phyloP scores from a whole-genome alignment of 2,113 vertebrate genomes.

The Rana temporaria region DNA sequence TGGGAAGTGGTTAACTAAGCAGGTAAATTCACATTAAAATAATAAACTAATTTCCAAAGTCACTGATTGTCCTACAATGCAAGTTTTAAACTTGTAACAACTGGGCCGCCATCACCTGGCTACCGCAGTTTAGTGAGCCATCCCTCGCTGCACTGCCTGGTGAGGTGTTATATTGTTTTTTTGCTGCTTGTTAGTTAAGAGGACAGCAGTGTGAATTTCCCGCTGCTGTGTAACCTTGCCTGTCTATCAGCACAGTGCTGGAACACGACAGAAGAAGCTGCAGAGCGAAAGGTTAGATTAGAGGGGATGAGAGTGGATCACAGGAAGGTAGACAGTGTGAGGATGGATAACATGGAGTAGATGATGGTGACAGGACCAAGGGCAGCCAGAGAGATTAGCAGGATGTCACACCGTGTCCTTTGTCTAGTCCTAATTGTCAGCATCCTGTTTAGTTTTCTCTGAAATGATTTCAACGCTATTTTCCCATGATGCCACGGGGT shows the following conservation, averaged over 20 bases:
- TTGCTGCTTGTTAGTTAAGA: conserved; percentile 16
- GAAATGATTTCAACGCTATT: not conserved
- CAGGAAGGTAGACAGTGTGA: not conserved
- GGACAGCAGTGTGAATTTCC: not conserved
- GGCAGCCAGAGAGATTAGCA: not conserved
- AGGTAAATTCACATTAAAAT: too few relatives aligned
- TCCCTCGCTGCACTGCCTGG: too few relatives aligned
- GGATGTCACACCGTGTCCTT: not conserved
- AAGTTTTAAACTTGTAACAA: too few relatives aligned
- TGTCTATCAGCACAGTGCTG: not conserved
- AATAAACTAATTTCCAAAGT: too few relatives aligned
- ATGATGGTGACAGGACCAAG: not conserved
- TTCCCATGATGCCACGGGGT: not conserved
- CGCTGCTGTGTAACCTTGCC: not conserved
- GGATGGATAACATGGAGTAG: not conserved
- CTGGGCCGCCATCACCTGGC: too few relatives aligned
- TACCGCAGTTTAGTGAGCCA: too few relatives aligned
- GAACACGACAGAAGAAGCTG: too few relatives aligned
- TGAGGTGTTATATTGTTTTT: too few relatives aligned
- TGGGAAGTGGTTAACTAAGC: too few relatives aligned
- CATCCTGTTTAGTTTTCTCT: not conserved
- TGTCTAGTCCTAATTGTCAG: not conserved
- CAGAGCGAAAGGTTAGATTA: conserved; percentile 1
- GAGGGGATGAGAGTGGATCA: not conserved
- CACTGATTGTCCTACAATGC: too few relatives aligned